Percentiles rank a stretch among this genome's conserved stretches.
Conservation (phyloP, 2,888 invertebrate genomes). For the Clostera curtula region DNA sequence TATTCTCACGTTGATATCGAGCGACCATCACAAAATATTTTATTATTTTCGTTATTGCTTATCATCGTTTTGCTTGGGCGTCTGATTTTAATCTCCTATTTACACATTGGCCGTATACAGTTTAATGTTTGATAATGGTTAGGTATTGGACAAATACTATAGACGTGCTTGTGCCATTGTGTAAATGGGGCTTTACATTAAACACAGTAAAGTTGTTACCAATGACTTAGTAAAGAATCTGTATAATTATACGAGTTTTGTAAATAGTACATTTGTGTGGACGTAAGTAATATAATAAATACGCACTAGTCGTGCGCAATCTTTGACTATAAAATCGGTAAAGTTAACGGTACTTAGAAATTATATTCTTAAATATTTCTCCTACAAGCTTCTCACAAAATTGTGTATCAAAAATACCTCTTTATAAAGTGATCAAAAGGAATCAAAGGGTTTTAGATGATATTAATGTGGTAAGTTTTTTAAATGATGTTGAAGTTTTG, state of each 20-base stretch:
- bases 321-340: slow-evolving; percentile 7
- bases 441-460: slow-evolving; percentile 66
- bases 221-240: slow-evolving; percentile 41
- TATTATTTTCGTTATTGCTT: slow-evolving; percentile 45
- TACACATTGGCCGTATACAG: no score
- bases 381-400: slow-evolving; percentile 45
- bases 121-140: no score
- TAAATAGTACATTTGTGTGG: slow-evolving; percentile 58
- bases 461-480: slow-evolving; percentile 63
- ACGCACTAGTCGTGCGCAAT: slow-evolving; percentile 9
- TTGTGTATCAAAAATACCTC: slow-evolving; percentile 67
- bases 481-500: slow-evolving; percentile 62
- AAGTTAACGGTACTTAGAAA: slow-evolving; percentile 35
- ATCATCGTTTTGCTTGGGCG: slow-evolving; percentile 39
- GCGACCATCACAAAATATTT: slow-evolving; percentile 38
- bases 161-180: no score
- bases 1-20: slow-evolving; percentile 18
- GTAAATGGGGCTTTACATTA: no score
- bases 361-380: slow-evolving; percentile 35
- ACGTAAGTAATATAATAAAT: slow-evolving; percentile 32
- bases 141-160: no score
- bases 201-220: slow-evolving; percentile 55
- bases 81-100: slow-evolving; percentile 42
- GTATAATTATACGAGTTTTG: slow-evolving; percentile 45
- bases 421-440: slow-evolving; percentile 64